A percentile compares a stretch with the other conserved stretches of the same genome.
These are phyloP conservation scores for Portunus trituberculatus DNA, from an alignment of 1,140 invertebrate genomes.

Conservation along the genomic window DNA sequence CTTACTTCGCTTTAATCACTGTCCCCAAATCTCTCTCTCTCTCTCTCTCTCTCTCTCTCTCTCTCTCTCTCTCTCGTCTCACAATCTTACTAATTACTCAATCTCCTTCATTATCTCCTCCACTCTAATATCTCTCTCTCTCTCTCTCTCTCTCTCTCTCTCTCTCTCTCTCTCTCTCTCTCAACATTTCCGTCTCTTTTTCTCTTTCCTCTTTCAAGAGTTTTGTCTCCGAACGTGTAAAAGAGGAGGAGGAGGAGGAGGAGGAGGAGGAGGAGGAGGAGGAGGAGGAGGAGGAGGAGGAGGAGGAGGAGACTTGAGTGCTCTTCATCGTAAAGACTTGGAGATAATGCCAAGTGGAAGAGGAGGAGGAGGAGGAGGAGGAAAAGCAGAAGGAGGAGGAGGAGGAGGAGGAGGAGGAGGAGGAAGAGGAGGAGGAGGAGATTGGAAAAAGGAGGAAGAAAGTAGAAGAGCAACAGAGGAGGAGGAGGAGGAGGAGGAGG, in stretches of 20 bases:
- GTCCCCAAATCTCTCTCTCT: not conserved
- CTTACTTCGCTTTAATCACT: not conserved
- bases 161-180: constrained; percentile 20
- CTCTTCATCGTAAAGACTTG: not conserved
- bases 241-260: constrained; percentile 7
- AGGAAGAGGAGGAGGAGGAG: not conserved
- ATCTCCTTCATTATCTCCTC: not conserved
- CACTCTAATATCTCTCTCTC: not conserved
- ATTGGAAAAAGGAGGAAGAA: not conserved
- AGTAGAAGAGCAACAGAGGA: not conserved
- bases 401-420: not conserved
- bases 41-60: constrained; percentile 18
- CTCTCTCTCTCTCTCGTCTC: not conserved
- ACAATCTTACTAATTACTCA: not conserved
- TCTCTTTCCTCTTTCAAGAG: not conserved
- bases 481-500: constrained; percentile 5
- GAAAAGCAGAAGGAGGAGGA: not conserved
- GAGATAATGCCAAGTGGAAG: constrained; percentile 15
- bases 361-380: constrained; percentile 11
- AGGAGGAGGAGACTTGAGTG: not conserved
- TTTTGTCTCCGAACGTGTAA: not conserved
- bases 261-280: constrained; percentile 17
- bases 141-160: constrained; percentile 20
- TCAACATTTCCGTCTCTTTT: constrained; percentile 5
- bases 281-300: constrained; percentile 16